Evolutionary conservation across 2,113 vertebrate species (phyloP), one percentile per base, ranked within the genome.

Genomic region (Potamarius usumacintae): DNA sequence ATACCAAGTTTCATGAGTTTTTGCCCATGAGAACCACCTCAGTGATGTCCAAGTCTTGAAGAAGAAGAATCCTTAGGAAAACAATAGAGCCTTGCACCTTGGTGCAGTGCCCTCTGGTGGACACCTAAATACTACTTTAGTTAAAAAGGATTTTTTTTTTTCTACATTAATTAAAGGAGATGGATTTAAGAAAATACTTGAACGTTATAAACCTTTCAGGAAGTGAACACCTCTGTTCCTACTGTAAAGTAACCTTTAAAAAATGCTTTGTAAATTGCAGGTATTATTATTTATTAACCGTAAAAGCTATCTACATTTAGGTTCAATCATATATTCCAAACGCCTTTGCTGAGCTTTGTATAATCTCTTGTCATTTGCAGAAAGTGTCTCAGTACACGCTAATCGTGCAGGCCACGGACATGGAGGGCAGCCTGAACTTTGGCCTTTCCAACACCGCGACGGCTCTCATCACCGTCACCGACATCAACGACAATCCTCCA

Each of bases 401-500:
- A 91, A 98, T 98, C 9, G 91, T 99, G 80, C 98, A 99, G 93
- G 98, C 98, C 89, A 99, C 98, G 0, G 98, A 99, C 91, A 99
- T 99, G 98, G 98, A 99, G 90, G 98, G 98, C 14, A 99, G 98
- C 83, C 93, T 98, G 0, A 99, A 98, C 95, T 98, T 98, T 0
- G 98, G 98, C 62, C 96, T 99, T 86, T 99, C 98, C 0, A 99
- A 99, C 96, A 99, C 98, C 0, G 98, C 98, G 42, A 99, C 98
- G 0, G 98, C 98, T 0, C 96, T 99, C 48, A 97, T 99, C 89
- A 95, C 95, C 0, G 97, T 99, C 89, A 96, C 97, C 0, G 98
- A 99, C 87, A 97, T 99, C 94, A 99, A 99, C 2, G 98, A 99
- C 96, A 99, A 98, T 91, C 97, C 98, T 0, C 98, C 98, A 0